Conservation (phyloP, 2,113 vertebrate genomes). For the Carassius gibelio region DNA sequence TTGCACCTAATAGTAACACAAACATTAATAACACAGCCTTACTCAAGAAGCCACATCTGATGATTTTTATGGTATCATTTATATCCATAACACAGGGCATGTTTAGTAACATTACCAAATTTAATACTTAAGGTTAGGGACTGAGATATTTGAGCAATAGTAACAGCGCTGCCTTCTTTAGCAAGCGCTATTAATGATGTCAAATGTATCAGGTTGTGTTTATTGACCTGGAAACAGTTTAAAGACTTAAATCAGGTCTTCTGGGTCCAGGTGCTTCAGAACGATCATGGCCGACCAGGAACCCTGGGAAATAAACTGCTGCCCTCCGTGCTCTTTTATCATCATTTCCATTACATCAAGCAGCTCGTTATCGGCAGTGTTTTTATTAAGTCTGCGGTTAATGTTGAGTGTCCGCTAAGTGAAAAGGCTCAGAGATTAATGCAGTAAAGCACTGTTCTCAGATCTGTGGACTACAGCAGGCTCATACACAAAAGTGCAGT, state of each 20-base stretch:
- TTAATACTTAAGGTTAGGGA: not conserved
- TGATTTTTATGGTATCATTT: not conserved
- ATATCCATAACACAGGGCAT: not conserved
- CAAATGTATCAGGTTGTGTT: not conserved
- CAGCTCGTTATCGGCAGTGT: slow-evolving; percentile 4
- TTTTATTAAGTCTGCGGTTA: slow-evolving; percentile 40
- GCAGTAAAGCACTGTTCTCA: slow-evolving; percentile 14
- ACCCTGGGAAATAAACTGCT: slow-evolving; percentile 23
- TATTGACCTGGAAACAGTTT: slow-evolving; percentile 22
- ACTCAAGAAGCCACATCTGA: not conserved
- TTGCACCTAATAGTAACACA: too few relatives aligned
- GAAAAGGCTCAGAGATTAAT: not conserved
- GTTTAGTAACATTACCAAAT: not conserved
- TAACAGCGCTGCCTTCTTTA: not conserved
- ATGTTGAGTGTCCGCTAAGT: slow-evolving; percentile 30
- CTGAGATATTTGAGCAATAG: not conserved
- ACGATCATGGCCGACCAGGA: not conserved
- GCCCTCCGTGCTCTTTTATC: slow-evolving; percentile 23
- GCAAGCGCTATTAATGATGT: not conserved
- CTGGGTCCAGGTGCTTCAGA: slow-evolving; percentile 60
- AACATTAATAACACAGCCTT: not conserved
- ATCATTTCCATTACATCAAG: slow-evolving; percentile 35
- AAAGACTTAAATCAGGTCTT: not conserved
- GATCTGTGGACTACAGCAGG: not conserved
- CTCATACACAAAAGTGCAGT: not conserved